Percentiles rank a stretch among this genome's conserved stretches.
Conservation (phyloP, 2,888 invertebrate genomes). For the Conchocele bisecta region DNA sequence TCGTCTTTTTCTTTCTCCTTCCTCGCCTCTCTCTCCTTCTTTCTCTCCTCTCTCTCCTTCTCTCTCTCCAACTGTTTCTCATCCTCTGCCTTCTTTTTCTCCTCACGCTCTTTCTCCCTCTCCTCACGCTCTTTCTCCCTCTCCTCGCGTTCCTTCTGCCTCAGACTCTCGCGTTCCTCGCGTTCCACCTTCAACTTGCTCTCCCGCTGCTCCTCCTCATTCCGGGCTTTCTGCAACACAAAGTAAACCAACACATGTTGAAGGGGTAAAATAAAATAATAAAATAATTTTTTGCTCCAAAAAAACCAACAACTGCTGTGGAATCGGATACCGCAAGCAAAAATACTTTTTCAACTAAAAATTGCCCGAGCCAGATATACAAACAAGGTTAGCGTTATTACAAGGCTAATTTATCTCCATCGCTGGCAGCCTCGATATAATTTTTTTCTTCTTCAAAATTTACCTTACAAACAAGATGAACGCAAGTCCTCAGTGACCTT, state of each 20-base stretch:
- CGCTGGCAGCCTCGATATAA: too few species aligned
- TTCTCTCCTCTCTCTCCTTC: conserved; percentile 81
- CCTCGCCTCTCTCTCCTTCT: conserved; percentile 84
- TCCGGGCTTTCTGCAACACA: conserved; percentile 65
- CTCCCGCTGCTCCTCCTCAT: conserved; percentile 66
- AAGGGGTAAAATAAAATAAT: neutral
- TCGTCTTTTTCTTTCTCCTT: conserved; percentile 83
- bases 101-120: conserved; percentile 85
- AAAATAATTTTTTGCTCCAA: too few species aligned
- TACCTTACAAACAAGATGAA: too few species aligned
- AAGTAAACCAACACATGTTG: neutral
- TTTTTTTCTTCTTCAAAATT: too few species aligned
- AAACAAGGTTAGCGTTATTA: neutral
- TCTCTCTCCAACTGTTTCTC: conserved; percentile 79
- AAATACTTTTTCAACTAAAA: neutral
- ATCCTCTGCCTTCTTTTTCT: conserved; percentile 84
- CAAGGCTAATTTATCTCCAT: too few species aligned
- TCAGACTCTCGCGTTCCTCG: conserved; percentile 85
- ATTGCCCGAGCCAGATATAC: neutral
- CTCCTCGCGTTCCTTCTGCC: conserved; percentile 85
- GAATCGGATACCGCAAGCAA: neutral
- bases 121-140: conserved; percentile 84
- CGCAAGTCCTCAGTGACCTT: too few species aligned
- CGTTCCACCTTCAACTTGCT: conserved; percentile 70
- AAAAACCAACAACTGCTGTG: neutral